Evolutionary conservation across 2,888 invertebrate species (phyloP).

Genomic region (Pammene fasciana): DNA sequence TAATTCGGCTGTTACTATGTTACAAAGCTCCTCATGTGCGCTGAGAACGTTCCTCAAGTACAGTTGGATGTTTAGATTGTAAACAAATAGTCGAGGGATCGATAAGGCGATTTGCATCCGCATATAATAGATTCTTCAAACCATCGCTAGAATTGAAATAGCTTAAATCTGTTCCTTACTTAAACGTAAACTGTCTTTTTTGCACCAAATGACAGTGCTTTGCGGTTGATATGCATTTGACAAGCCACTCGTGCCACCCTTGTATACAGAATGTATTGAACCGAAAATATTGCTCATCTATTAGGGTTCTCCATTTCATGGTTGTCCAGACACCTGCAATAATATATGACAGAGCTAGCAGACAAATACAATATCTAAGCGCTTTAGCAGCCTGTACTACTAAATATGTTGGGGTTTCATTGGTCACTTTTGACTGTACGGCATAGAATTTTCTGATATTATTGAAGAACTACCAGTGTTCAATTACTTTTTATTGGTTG

Average conservation of each 20-base stretch:
- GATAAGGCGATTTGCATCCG: slow-evolving; percentile 11
- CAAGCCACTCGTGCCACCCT: not conserved
- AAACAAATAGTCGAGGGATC: slow-evolving; percentile 14
- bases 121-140: not conserved
- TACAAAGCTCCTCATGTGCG: not conserved
- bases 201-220: not conserved
- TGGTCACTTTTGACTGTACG: too few species aligned
- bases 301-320: not conserved
- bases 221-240: not conserved
- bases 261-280: not conserved
- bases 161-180: not conserved
- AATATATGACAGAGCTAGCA: not conserved
- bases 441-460: too few species aligned
- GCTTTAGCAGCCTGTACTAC: too few species aligned
- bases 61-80: slow-evolving; percentile 2
- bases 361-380: too few species aligned
- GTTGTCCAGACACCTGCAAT: not conserved
- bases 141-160: slow-evolving; percentile 1
- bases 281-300: not conserved
- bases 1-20: slow-evolving; percentile 5
- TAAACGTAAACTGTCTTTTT: not conserved
- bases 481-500: too few species aligned
- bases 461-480: too few species aligned
- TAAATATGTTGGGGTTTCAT: too few species aligned
- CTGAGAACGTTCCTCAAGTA: not conserved